Evolutionary conservation across 2,113 vertebrate genomes (phyloP), one percentile per base, ranked within the genome.

Genomic region (Vulpes lagopus): DNA sequence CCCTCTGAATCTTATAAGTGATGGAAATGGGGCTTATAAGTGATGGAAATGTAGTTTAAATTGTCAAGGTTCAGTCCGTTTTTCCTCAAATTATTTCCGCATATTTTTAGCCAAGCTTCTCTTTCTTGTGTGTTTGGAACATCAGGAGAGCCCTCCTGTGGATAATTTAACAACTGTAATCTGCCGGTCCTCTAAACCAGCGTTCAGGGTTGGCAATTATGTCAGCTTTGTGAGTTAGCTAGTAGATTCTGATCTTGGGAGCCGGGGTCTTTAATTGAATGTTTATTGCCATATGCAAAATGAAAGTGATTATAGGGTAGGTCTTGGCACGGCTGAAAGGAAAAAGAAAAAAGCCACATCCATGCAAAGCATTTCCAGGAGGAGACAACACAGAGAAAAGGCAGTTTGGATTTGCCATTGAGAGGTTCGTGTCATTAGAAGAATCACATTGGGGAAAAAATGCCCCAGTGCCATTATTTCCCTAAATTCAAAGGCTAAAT

Each of bases 111-210:
- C 49, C 27, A 15, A 25, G 30, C n/a, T 8, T 22, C 20, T 86
- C 67, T 22, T 43, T 81, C 69, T 43, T 43, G 43, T 43, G 65
- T 12, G 51, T 91, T 64, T 11, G 7, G 78, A 93, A 64, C 59
- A 14, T 20, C 93, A 19, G 95, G 78, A 78, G 97, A 93, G 96
- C 93, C 97, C 95, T 74, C 96, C 94, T 71, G 96, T 65, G 95
- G 97, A 2, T 25, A 4, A 7, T 3, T 15, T 55, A 83, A 87
- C 79, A 69, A 83, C 96, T 90, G 79, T 91, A 35, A 96, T 85
- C 91, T 90, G 81, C 85, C 64, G 20, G 49, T 76, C 90, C 10
- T 38, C 60, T 55, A 74, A 65, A 35, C 43, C 43, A 8, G 86
- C 4, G 1, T 43, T 43, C 19, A 1, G 82, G 51, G 32, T 11